Conservation (phyloP, 1,140 invertebrate genomes). For the Drosophila kikkawai region DNA sequence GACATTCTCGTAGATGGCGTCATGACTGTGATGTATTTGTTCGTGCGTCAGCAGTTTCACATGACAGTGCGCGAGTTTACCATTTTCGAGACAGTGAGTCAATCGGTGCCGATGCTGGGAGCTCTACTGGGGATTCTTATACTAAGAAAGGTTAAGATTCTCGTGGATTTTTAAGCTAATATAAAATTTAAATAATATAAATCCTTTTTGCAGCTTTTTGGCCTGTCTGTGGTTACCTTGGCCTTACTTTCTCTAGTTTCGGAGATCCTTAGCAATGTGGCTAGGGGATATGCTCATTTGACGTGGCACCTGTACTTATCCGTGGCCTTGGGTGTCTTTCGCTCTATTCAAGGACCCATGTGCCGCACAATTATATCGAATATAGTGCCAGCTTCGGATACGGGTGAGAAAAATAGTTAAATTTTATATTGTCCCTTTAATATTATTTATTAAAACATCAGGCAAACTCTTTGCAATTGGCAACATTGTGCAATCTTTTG, state of each 20-base stretch:
- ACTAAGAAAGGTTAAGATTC: slow-evolving; percentile 85
- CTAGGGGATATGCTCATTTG: slow-evolving; percentile 86
- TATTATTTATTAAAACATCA: slow-evolving; percentile 40
- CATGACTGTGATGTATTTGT: slow-evolving; percentile 87
- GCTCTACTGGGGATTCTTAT: slow-evolving; percentile 86
- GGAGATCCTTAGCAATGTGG: slow-evolving; percentile 82
- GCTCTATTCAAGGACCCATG: slow-evolving; percentile 87
- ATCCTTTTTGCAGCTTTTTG: slow-evolving; percentile 56
- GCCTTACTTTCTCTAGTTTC: slow-evolving; percentile 75
- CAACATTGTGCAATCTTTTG: slow-evolving; percentile 87
- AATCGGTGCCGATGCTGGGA: slow-evolving; percentile 86
- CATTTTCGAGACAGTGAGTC: slow-evolving; percentile 85
- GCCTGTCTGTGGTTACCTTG: slow-evolving; percentile 67
- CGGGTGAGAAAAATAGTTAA: slow-evolving; percentile 85
- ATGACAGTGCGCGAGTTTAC: slow-evolving; percentile 88
- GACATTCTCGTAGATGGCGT: slow-evolving; percentile 62
- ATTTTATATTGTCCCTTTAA: background rate
- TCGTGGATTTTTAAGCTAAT: too few relatives aligned
- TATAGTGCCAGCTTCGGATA: slow-evolving; percentile 87
- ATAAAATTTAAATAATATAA: too few relatives aligned
- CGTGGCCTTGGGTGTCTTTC: slow-evolving; percentile 86
- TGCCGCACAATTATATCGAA: slow-evolving; percentile 89
- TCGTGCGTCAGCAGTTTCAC: slow-evolving; percentile 88
- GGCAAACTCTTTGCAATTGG: slow-evolving; percentile 88
- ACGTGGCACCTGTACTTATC: slow-evolving; percentile 88